Evolutionary conservation across 2,113 vertebrate species (phyloP).

Genomic region (Chaenogobius annularis): DNA sequence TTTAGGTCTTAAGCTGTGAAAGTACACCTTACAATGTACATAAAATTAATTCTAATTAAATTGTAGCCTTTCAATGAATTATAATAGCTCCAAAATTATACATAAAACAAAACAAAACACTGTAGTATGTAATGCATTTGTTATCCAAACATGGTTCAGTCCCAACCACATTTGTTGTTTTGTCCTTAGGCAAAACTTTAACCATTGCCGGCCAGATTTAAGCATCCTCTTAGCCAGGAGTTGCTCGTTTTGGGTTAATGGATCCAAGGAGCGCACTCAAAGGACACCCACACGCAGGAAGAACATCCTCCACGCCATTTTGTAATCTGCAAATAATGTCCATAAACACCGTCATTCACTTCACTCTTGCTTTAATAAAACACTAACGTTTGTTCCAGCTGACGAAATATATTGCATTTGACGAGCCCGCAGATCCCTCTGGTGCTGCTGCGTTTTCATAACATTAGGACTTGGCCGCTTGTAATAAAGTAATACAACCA

Average conservation of each 20-base stretch:
- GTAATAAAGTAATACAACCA: neutral
- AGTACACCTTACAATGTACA: neutral
- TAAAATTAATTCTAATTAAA: neutral
- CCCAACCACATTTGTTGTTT: neutral
- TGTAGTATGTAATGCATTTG: neutral
- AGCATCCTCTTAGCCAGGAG: too few relatives aligned
- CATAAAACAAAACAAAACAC: neutral
- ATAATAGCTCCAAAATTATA: neutral
- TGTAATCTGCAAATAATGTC: neutral
- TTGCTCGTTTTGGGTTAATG: neutral
- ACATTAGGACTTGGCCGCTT: neutral
- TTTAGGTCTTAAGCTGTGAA: neutral
- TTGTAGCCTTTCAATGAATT: neutral
- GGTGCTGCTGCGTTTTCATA: neutral
- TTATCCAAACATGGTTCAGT: neutral
- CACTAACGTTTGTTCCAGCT: neutral
- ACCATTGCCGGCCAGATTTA: too few relatives aligned
- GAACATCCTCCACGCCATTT: neutral
- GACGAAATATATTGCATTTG: neutral
- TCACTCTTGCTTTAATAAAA: neutral
- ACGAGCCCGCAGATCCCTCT: neutral
- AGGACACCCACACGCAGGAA: neutral
- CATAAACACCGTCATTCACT: neutral
- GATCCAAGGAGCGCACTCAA: neutral
- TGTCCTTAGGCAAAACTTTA: neutral